Conservation (phyloP, 2,888 invertebrate genomes). For the Brachyptera risi region DNA sequence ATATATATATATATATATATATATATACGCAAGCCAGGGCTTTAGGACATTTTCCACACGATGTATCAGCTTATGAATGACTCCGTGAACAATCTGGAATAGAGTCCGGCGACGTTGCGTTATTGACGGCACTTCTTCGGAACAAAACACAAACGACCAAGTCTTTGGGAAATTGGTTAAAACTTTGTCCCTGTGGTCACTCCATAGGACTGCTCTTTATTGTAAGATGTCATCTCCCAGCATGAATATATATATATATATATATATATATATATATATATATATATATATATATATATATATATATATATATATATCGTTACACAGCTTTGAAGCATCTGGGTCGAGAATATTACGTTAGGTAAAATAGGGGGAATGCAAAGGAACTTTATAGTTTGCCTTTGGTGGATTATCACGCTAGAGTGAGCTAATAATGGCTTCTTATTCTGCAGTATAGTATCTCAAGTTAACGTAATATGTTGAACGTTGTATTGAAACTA, state of each 20-base stretch:
- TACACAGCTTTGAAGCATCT: background rate
- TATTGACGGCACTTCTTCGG: constrained; percentile 1
- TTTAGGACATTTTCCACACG: constrained; percentile 22
- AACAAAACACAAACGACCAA: too few species aligned
- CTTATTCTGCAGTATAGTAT: too few species aligned
- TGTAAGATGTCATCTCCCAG: too few species aligned
- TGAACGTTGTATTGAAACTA: too few species aligned
- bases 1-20: too few species aligned
- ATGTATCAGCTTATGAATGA: constrained; percentile 25
- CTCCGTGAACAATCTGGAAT: background rate
- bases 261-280: too few species aligned
- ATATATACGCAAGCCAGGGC: background rate
- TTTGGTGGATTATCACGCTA: background rate
- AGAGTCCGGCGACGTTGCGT: background rate
- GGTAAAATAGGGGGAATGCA: background rate
- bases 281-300: too few species aligned
- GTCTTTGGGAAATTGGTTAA: too few species aligned
- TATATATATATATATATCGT: too few species aligned
- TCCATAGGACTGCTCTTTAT: background rate
- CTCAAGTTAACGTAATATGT: too few species aligned
- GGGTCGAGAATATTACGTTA: background rate
- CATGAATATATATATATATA: too few species aligned
- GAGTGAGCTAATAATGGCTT: too few species aligned
- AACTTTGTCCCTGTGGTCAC: constrained; percentile 1
- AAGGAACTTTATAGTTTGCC: background rate